These are phyloP conservation scores for Chaetodon trifascialis DNA, from an alignment of 2,113 vertebrate species.

Conservation along the genomic window DNA sequence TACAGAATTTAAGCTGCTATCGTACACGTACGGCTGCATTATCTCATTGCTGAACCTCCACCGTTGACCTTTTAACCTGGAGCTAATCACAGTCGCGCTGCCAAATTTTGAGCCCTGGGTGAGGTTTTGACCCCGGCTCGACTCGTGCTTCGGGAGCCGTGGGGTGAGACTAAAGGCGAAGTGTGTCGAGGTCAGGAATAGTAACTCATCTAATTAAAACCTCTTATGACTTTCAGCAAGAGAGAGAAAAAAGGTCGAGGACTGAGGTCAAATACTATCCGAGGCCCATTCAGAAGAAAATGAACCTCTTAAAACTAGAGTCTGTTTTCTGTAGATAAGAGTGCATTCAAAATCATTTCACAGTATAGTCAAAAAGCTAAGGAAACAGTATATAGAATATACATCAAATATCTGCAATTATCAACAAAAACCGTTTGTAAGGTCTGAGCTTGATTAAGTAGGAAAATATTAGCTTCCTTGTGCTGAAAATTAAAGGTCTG, in stretches of 20 bases:
- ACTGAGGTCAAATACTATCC: conserved; percentile 44
- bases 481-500: conserved; percentile 63
- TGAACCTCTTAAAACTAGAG: conserved; percentile 39
- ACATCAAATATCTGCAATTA: conserved; percentile 35
- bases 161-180: conserved; percentile 33
- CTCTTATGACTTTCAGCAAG: conserved; percentile 52
- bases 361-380: conserved; percentile 75
- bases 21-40: neutral
- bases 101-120: conserved; percentile 35
- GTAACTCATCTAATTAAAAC: conserved; percentile 43
- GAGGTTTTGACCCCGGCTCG: conserved; percentile 46
- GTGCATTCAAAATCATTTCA: conserved; percentile 81
- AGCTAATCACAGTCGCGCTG: conserved; percentile 51
- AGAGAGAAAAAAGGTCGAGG: conserved; percentile 23
- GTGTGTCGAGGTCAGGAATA: conserved; percentile 50
- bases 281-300: conserved; percentile 9
- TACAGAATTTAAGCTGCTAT: conserved; percentile 26
- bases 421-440: conserved; percentile 38
- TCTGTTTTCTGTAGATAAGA: conserved; percentile 50
- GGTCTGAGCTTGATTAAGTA: conserved; percentile 40
- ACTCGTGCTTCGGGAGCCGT: neutral
- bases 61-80: conserved; percentile 65
- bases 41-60: conserved; percentile 55
- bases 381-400: conserved; percentile 59
- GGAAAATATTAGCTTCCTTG: conserved; percentile 68